Base-by-base conservation (phyloP, 2,113 vertebrate species). In the Paramormyrops kingsleyae region DNA sequence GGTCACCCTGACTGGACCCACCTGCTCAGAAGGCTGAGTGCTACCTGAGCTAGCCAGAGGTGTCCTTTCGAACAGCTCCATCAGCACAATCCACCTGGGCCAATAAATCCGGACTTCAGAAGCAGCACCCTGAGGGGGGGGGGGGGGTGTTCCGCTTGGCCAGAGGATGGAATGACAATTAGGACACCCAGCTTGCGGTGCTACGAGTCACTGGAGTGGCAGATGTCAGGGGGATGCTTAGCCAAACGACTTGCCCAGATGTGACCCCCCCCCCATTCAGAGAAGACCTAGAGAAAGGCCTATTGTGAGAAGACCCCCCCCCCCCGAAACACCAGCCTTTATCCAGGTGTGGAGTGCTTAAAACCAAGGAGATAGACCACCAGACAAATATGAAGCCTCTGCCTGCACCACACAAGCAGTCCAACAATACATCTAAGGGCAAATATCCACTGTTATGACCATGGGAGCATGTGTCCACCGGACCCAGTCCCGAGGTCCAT, bases 171-270 rank as follows among this genome's bases (percentile, higher is more conserved):
- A 96, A 96, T 97, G 95, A 96, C 95, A 96, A 97, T 97, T 97
- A 97, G 94, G 96, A 94, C 92, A 94, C 96, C 96, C 96, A 96
- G 96, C 95, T 95, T 95, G 96, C 96, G 97, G 97, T 94, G 98
- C 95, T 97, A 97, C 97, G 97, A 97, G 95, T 98, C 97, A 98
- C 97, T 98, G 97, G 97, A 97, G 95, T 95, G 95, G 95, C 94
- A 94, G 94, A 96, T 35, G 91, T 95, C 93, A 87, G 91, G 96
- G 97, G 97, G 97, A 94, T 96, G 91, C 92, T 91, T 87, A 87
- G 92, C 94, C 94, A 96, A 97, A 99, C 83, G 95, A 97, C 96
- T 98, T 98, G 96, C 96, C 96, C 98, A 99, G 97, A 99, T 99
- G 98, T 96, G 94, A 89, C 89, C 93, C 1, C 44, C 44, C 44